Conservation (phyloP, 2,113 vertebrate genomes). For the Edolisoma coerulescens region DNA sequence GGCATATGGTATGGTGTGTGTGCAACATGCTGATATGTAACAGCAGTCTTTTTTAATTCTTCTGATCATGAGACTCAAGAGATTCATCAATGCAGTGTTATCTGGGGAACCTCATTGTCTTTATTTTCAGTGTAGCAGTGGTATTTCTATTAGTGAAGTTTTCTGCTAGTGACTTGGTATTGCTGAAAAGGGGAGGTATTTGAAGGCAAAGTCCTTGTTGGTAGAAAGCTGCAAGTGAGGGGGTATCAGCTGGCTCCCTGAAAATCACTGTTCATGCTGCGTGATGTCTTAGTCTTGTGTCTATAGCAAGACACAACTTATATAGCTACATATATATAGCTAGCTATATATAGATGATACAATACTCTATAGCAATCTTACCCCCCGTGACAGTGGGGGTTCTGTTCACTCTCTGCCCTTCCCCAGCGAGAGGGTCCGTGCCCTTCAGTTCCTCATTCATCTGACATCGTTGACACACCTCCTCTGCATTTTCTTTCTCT, state of each 20-base stretch:
- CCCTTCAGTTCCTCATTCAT: fast-evolving
- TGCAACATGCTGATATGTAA: not conserved
- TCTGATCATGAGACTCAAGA: not conserved
- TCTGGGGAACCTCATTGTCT: not conserved
- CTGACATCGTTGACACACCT: not conserved
- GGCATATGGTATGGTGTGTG: not conserved
- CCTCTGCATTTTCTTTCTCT: not conserved
- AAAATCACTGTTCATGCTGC: fast-evolving
- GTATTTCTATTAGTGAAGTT: not conserved
- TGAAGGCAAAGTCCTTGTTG: not conserved
- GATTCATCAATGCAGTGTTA: not conserved
- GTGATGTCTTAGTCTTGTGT: not conserved
- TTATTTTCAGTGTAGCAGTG: not conserved
- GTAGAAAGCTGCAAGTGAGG: not conserved
- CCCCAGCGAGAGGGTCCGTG: fast-evolving
- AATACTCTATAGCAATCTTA: not conserved
- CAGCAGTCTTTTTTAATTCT: not conserved
- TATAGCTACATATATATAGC: not conserved
- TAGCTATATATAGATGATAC: not conserved
- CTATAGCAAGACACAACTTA: not conserved
- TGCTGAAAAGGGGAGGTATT: not conserved
- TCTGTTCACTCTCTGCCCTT: not conserved
- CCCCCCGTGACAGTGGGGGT: too few species aligned
- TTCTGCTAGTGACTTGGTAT: not conserved
- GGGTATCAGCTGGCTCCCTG: not conserved